Conservation (phyloP, 2,888 invertebrate species). For the Synergus gifuensis region DNA sequence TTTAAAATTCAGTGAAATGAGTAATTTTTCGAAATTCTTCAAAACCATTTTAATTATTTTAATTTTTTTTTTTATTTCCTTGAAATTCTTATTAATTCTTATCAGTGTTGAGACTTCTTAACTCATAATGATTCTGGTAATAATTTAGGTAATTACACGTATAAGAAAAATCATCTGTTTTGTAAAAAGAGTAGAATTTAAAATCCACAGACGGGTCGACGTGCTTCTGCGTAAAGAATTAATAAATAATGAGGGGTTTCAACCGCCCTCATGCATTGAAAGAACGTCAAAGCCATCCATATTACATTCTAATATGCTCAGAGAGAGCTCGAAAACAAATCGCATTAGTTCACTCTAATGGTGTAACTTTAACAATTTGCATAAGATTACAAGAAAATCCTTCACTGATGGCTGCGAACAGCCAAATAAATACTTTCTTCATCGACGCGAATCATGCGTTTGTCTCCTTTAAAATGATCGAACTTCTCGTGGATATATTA, state of each 20-base stretch:
- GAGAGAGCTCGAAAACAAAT: conserved; percentile 63
- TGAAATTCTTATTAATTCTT: too few relatives aligned
- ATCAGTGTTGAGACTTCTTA: too few relatives aligned
- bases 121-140: too few relatives aligned
- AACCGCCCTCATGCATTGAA: conserved; percentile 50
- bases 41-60: too few relatives aligned
- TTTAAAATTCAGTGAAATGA: too few relatives aligned
- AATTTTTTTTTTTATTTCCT: too few relatives aligned
- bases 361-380: conserved; percentile 74
- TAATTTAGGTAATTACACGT: neutral
- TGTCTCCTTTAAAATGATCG: conserved; percentile 42
- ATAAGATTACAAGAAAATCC: conserved; percentile 69
- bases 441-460: conserved; percentile 47
- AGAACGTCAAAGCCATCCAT: conserved; percentile 72
- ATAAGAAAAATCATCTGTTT: neutral
- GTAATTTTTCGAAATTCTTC: too few relatives aligned
- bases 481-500: conserved; percentile 53
- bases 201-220: neutral
- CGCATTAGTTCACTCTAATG: conserved; percentile 69
- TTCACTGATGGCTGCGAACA: conserved; percentile 57
- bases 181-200: neutral
- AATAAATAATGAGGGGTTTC: conserved; percentile 66
- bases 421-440: conserved; percentile 65
- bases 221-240: conserved; percentile 49
- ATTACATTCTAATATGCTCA: conserved; percentile 61